These are phyloP conservation scores for Myiagra hebetior DNA, from an alignment of 2,113 vertebrate genomes.

Conservation along the genomic window DNA sequence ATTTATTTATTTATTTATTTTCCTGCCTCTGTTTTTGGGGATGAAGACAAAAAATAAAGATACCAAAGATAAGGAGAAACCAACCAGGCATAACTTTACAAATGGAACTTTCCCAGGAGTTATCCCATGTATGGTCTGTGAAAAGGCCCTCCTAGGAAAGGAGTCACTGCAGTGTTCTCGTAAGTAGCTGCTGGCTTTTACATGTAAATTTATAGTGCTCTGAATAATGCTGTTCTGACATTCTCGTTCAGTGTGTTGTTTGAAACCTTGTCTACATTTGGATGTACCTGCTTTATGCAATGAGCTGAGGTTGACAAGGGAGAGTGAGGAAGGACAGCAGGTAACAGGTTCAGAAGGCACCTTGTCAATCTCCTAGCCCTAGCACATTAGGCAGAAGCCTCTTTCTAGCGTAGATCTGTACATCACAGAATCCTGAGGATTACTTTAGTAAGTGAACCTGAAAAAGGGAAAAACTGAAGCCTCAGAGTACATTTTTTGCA, in stretches of 20 bases:
- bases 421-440: neutral
- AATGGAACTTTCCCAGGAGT: conserved; percentile 79
- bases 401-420: neutral
- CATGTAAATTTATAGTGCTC: neutral
- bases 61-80: conserved; percentile 85
- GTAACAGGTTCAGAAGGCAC: neutral
- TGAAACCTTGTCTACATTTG: neutral
- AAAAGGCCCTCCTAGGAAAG: conserved; percentile 84
- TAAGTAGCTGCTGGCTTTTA: conserved; percentile 69
- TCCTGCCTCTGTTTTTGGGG: conserved; percentile 26
- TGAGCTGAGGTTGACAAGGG: neutral
- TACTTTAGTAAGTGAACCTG: neutral
- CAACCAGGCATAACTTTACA: conserved; percentile 82
- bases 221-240: neutral
- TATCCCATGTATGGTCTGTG: conserved; percentile 83
- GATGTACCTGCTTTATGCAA: neutral
- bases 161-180: conserved; percentile 88
- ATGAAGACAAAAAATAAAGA: conserved; percentile 90
- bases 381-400: neutral
- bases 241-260: neutral
- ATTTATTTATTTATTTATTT: neutral
- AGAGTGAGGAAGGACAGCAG: neutral
- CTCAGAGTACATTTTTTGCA: neutral
- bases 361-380: fast-evolving
- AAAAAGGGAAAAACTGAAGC: neutral